Percentiles rank a stretch among this genome's conserved stretches.
Conservation (phyloP, 2,888 invertebrate species). For the Leucoptera coffeella region DNA sequence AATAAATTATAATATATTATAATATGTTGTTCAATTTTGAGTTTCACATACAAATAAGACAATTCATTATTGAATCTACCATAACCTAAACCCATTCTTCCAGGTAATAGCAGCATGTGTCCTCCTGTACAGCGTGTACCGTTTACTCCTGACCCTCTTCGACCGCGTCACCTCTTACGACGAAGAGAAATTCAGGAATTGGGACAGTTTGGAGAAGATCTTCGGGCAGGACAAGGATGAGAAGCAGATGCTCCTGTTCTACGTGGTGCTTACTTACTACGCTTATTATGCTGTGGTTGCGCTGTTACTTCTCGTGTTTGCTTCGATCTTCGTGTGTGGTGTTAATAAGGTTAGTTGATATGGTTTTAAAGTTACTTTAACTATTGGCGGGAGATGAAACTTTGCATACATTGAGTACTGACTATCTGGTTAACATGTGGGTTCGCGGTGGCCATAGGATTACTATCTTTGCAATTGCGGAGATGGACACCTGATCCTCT, state of each 20-base stretch:
- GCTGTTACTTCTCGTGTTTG: slow-evolving; percentile 23
- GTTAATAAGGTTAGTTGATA: slow-evolving; percentile 32
- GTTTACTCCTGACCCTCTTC: slow-evolving; percentile 22
- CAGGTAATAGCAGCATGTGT: slow-evolving; percentile 33
- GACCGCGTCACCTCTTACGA: slow-evolving; percentile 15
- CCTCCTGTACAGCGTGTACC: slow-evolving; percentile 24
- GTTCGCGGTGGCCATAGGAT: too few relatives aligned
- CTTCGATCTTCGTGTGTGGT: slow-evolving; percentile 26
- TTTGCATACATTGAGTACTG: too few relatives aligned
- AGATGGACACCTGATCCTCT: too few relatives aligned
- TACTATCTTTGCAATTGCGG: too few relatives aligned
- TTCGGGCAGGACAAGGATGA: slow-evolving; percentile 24
- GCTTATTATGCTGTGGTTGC: slow-evolving; percentile 23
- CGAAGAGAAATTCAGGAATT: slow-evolving; percentile 24
- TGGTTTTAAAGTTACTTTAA: too few relatives aligned
- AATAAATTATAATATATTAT: too few relatives aligned
- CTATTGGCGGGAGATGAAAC: too few relatives aligned
- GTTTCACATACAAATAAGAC: too few relatives aligned
- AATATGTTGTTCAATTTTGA: too few relatives aligned
- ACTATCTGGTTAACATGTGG: too few relatives aligned
- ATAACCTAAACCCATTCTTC: neutral
- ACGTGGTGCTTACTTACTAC: slow-evolving; percentile 25
- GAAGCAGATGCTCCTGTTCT: slow-evolving; percentile 18
- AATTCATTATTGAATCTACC: too few relatives aligned
- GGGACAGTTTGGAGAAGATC: slow-evolving; percentile 28